Evolutionary conservation across 2,113 vertebrate genomes (phyloP).

Genomic region (Tringa solitaria): DNA sequence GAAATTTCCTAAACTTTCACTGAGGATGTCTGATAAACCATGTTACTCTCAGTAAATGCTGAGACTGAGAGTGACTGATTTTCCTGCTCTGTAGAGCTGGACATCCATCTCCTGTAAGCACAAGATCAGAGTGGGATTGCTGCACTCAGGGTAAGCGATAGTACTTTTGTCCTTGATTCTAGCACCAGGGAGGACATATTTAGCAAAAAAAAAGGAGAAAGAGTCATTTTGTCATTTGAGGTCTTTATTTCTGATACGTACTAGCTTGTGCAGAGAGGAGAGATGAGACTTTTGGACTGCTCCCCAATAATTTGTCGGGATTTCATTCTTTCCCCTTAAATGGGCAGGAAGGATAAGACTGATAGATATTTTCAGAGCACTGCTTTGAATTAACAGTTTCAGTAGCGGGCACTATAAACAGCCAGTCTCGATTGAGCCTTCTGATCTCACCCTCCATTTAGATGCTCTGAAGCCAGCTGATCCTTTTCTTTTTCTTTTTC

Average conservation of each 20-base stretch:
- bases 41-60: not conserved
- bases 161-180: not conserved
- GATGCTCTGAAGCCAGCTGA: not conserved
- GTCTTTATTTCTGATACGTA: not conserved
- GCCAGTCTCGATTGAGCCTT: not conserved
- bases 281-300: slow-evolving; percentile 12
- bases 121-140: not conserved
- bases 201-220: not conserved
- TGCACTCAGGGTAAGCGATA: not conserved
- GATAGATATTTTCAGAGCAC: not conserved
- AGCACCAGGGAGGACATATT: not conserved
- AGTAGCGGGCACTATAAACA: not conserved
- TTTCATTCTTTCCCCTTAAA: slow-evolving; percentile 55
- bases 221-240: not conserved
- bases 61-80: not conserved
- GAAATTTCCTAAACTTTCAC: not conserved
- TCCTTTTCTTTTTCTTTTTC: not conserved
- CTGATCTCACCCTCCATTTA: slow-evolving; percentile 14
- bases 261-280: not conserved
- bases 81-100: not conserved
- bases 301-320: not conserved
- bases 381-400: slow-evolving; percentile 35
- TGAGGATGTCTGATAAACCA: not conserved
- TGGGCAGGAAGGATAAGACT: not conserved
- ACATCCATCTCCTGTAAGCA: not conserved